A percentile compares a stretch with the other conserved stretches of the same genome.
phyloP scores from a whole-genome alignment of 2,888 invertebrate genomes.

The Hypomecis atomaria region DNA sequence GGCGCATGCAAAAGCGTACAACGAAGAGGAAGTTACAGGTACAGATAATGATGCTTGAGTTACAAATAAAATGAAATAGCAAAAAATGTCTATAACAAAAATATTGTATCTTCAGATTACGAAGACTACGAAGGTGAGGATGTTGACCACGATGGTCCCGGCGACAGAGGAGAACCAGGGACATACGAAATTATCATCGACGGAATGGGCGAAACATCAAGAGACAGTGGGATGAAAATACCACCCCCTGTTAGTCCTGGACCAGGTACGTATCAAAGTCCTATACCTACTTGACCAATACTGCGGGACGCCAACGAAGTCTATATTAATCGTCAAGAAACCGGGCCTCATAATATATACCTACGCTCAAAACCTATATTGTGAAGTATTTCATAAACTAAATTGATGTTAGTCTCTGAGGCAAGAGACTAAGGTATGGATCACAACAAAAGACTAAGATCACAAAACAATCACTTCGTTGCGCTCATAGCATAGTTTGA shows the following conservation, averaged over 20 bases:
- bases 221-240: slow-evolving; percentile 62
- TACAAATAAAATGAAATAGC: not conserved
- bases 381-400: too few relatives aligned
- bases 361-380: too few relatives aligned
- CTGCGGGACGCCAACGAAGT: too few relatives aligned
- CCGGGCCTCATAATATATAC: too few relatives aligned
- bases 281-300: too few relatives aligned
- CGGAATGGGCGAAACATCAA: slow-evolving; percentile 63
- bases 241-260: slow-evolving; percentile 58
- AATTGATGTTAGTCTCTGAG: too few relatives aligned
- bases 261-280: slow-evolving; percentile 47
- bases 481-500: too few relatives aligned
- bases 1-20: slow-evolving; percentile 69
- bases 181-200: slow-evolving; percentile 79
- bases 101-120: slow-evolving; percentile 60
- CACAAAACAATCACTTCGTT: too few relatives aligned
- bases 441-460: too few relatives aligned
- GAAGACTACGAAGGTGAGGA: slow-evolving; percentile 79
- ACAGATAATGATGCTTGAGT: slow-evolving; percentile 35
- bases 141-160: slow-evolving; percentile 65
- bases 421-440: too few relatives aligned
- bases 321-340: too few relatives aligned
- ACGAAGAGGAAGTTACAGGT: slow-evolving; percentile 81
- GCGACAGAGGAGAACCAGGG: slow-evolving; percentile 73
- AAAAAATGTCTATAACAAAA: not conserved